phyloP scores from a whole-genome alignment of 2,113 vertebrate species.

The Forbesichthys agassizii region DNA sequence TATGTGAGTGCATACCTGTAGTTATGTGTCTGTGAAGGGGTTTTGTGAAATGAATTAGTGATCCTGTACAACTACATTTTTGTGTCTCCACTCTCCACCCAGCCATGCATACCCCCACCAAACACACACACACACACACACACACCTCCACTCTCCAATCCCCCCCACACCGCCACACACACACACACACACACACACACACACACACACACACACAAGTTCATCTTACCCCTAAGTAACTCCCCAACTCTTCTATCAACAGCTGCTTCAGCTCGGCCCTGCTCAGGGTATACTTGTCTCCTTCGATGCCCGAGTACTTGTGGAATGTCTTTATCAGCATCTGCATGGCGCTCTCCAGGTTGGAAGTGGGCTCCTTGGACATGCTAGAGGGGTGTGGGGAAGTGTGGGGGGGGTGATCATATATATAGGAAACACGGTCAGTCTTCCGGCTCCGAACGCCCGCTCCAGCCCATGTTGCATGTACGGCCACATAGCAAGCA shows the following conservation, averaged over 20 bases:
- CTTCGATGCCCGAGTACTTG: slow-evolving; percentile 85
- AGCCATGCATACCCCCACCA: no score
- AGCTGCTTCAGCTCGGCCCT: slow-evolving; percentile 83
- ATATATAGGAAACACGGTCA: slow-evolving; percentile 48
- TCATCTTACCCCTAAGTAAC: slow-evolving; percentile 72
- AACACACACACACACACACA: no score
- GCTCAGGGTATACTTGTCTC: slow-evolving; percentile 84
- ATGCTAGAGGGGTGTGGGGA: slow-evolving; percentile 59
- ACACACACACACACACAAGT: slow-evolving; percentile 6
- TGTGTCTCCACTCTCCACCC: no score
- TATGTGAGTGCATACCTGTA: slow-evolving; percentile 39
- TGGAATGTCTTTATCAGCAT: slow-evolving; percentile 87
- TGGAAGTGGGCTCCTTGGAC: slow-evolving; percentile 80
- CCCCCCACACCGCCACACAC: not conserved
- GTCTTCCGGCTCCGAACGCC: slow-evolving; percentile 28
- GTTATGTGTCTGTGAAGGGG: slow-evolving; percentile 8
- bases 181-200: not conserved
- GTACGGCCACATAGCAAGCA: slow-evolving; percentile 67
- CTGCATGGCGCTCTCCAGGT: slow-evolving; percentile 82
- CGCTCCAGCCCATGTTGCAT: slow-evolving; percentile 70
- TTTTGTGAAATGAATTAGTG: slow-evolving; percentile 26
- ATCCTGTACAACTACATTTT: not conserved
- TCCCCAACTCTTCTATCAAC: slow-evolving; percentile 80
- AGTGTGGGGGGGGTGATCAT: not conserved
- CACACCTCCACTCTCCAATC: not conserved